Evolutionary conservation across 2,797 vertebrate species (phyloP), one percentile per base, ranked within the genome.

Genomic region (Hydrolagus colliei): DNA sequence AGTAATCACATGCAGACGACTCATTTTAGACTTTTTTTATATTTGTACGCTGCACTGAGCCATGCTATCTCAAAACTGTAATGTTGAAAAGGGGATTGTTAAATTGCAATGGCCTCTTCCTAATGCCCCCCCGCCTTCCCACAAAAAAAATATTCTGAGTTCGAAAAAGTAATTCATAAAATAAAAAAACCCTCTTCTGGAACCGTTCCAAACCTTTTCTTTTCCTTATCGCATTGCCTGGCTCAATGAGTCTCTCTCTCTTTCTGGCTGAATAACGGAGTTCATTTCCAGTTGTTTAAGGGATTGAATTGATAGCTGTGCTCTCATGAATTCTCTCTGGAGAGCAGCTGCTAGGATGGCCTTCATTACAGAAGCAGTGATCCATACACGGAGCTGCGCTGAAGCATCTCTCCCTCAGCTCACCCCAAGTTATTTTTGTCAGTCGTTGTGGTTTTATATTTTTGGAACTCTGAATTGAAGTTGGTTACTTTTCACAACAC

Each of bases 331-430:
- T 67, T 67, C 27, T 68, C 78, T 67, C 63, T 68, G 13, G 65
- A n/a, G 16, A 68, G 65, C 63, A 84, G 32, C 79, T 41, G 41
- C n/a, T 84, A 52, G 65, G 65, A 84, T 84, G n/a, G 63, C 63
- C 79, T 71, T 84, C 79, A 52, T 84, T 84, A 84, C 68, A 35
- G 79, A 84, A 67, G 32, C 16, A 52, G 14, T 71, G 65, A 84
- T 41, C 63, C 16, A 1, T 52, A 52, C 41, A 52, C 6, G 3
- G 41, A 52, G 41, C 41, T 52, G 41, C 68, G 65, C 32, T 18
- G 52, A 84, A 10, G 18, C 41, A 52, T 52, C 68, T 84, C 65
- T 68, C 32, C 79, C 79, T 41, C 16, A 84, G 32, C 63, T 68
- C 67, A 41, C 79, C 35, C 27, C 20, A 52, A 78, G 79, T 84